phyloP scores from a whole-genome alignment of 2,888 invertebrate genomes.

The Eledone cirrhosa region DNA sequence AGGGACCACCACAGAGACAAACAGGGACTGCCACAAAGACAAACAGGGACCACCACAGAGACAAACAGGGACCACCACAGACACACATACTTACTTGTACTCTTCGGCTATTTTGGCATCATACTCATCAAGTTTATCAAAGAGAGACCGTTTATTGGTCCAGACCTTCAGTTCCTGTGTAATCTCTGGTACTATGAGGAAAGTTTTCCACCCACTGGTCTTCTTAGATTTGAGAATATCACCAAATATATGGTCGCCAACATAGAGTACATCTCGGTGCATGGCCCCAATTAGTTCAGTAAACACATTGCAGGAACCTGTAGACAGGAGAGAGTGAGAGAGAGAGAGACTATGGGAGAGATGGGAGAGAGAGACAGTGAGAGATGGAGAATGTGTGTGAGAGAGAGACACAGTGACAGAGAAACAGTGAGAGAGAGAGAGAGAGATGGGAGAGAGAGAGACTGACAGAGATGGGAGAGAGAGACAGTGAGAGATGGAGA shows the following conservation, averaged over 20 bases:
- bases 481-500: background rate
- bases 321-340: slow-evolving; percentile 30
- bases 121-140: slow-evolving; percentile 86
- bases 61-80: too few relatives aligned
- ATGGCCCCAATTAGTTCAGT: slow-evolving; percentile 94
- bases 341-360: background rate
- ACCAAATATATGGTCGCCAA: slow-evolving; percentile 99
- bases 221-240: slow-evolving; percentile 99
- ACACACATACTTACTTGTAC: slow-evolving; percentile 81
- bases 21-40: too few relatives aligned
- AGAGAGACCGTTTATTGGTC: slow-evolving; percentile 95
- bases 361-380: too few relatives aligned
- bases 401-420: background rate
- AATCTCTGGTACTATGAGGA: slow-evolving; percentile 95
- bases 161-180: slow-evolving; percentile 95
- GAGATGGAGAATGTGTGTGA: background rate
- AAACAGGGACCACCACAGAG: too few relatives aligned
- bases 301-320: slow-evolving; percentile 91
- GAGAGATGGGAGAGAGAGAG: slow-evolving; percentile 28
- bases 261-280: slow-evolving; percentile 96
- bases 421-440: too few relatives aligned
- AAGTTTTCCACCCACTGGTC: slow-evolving; percentile 98
- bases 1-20: too few relatives aligned
- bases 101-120: slow-evolving; percentile 90
- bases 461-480: too few relatives aligned